These are phyloP conservation scores for Cacoxenus indagator DNA, from an alignment of 2,888 invertebrate species.

Conservation along the genomic window DNA sequence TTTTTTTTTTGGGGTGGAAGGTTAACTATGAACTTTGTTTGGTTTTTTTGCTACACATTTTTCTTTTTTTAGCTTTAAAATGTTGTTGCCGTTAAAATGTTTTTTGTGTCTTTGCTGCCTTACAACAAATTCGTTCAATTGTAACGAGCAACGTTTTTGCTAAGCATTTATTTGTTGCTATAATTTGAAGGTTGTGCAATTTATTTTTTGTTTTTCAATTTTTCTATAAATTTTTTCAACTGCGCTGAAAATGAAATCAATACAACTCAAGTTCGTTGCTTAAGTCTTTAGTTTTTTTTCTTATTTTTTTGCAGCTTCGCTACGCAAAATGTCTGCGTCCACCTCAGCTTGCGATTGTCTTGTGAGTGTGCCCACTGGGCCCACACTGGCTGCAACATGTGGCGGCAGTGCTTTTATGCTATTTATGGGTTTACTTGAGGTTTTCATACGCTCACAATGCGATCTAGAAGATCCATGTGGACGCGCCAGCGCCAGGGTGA, in stretches of 20 bases:
- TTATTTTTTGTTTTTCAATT: conserved; percentile 33
- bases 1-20: not conserved
- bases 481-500: conserved; percentile 75
- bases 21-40: not conserved
- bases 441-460: conserved; percentile 87
- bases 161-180: conserved; percentile 6
- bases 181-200: conserved; percentile 37
- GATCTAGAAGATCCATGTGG: conserved; percentile 90
- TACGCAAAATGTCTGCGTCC: conserved; percentile 44
- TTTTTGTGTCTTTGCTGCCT: not conserved
- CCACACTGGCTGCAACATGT: conserved; percentile 86
- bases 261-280: conserved; percentile 36
- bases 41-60: conserved; percentile 13
- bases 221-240: not conserved
- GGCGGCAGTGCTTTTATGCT: conserved; percentile 89
- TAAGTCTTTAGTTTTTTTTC: conserved; percentile 38
- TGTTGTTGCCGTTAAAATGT: conserved; percentile 16
- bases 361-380: conserved; percentile 82
- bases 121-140: not conserved
- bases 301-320: conserved; percentile 20
- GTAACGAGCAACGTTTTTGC: not conserved
- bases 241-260: not conserved
- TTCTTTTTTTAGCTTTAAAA: conserved; percentile 26
- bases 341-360: conserved; percentile 81
- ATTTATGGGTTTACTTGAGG: conserved; percentile 90